Conservation (phyloP, 1,140 invertebrate species). For the Mamestra configurata region DNA sequence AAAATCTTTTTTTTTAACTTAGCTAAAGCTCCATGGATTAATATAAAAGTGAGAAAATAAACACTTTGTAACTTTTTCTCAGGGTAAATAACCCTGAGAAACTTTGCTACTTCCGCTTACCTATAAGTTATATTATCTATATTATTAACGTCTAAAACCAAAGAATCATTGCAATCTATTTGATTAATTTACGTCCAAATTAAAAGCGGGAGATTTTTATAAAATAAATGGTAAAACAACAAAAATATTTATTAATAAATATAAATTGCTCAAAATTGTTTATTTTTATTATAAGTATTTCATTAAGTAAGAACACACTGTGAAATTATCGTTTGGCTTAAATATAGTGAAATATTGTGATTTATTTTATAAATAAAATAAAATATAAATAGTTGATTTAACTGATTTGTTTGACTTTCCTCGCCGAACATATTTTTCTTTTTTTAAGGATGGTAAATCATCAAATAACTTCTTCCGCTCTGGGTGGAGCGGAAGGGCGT, state of each 20-base stretch:
- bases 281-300: slow-evolving; percentile 31
- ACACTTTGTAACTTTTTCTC: too few species aligned
- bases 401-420: background rate
- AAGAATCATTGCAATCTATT: background rate
- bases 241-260: background rate
- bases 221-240: background rate
- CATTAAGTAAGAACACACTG: slow-evolving; percentile 20
- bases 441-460: too few species aligned
- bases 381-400: slow-evolving; percentile 36
- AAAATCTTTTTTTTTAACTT: too few species aligned
- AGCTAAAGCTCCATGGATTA: too few species aligned
- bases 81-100: too few species aligned
- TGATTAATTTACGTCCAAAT: slow-evolving; percentile 1
- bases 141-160: background rate
- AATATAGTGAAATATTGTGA: slow-evolving; percentile 48
- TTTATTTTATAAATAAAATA: slow-evolving; percentile 34
- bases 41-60: too few species aligned
- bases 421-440: too few species aligned
- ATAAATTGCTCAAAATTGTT: slow-evolving; percentile 49
- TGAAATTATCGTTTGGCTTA: slow-evolving; percentile 45
- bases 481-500: too few species aligned
- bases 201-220: background rate
- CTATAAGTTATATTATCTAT: background rate
- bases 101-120: too few species aligned
- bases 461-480: too few species aligned